Percentiles rank a stretch among this genome's conserved stretches.
Evolutionary conservation across 2,888 invertebrate genomes (phyloP).

Genomic region (Ochlodes sylvanus): DNA sequence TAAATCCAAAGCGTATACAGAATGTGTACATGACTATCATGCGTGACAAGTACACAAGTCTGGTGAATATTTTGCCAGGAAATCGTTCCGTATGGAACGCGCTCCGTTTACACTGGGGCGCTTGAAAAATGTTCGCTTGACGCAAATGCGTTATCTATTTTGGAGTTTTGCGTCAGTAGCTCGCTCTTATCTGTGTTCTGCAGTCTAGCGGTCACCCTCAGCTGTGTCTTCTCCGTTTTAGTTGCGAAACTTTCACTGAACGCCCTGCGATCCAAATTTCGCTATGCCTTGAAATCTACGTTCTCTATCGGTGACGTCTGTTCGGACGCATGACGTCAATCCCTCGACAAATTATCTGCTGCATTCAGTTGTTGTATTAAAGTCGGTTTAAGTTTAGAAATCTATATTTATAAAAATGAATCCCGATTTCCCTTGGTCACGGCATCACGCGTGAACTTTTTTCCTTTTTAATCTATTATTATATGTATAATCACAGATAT

Average conservation of each 20-base stretch:
- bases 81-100: constrained; percentile 72
- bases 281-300: constrained; percentile 24
- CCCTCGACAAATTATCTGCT: constrained; percentile 24
- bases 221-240: constrained; percentile 52
- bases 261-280: constrained; percentile 13
- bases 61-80: constrained; percentile 76
- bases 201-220: constrained; percentile 75
- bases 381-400: background rate
- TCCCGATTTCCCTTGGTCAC: too few relatives aligned
- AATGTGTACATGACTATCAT: constrained; percentile 61
- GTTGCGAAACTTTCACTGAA: constrained; percentile 37
- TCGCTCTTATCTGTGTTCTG: constrained; percentile 75
- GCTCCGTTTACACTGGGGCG: constrained; percentile 71
- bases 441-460: too few relatives aligned
- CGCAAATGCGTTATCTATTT: constrained; percentile 85
- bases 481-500: too few relatives aligned
- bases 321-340: constrained; percentile 28
- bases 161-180: constrained; percentile 80
- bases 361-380: constrained; percentile 15
- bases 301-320: constrained; percentile 28
- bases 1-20: constrained; percentile 49
- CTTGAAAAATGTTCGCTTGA: constrained; percentile 82
- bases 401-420: too few relatives aligned
- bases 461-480: too few relatives aligned
- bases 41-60: constrained; percentile 65